These are phyloP conservation scores for Abscondita cerata DNA, from an alignment of 2,888 invertebrate species.

Conservation along the genomic window DNA sequence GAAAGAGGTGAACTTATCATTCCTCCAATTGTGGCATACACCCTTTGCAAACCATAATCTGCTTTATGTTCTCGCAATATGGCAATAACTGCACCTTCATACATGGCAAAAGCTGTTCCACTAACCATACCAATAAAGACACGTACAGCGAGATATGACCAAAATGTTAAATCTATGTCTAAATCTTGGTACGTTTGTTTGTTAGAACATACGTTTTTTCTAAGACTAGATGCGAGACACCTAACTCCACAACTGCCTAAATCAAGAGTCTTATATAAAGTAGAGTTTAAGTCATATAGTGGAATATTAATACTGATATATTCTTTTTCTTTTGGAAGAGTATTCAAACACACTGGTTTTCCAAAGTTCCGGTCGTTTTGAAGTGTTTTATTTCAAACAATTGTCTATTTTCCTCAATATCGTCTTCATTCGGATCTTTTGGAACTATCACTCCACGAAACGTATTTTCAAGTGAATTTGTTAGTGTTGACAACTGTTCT, in stretches of 20 bases:
- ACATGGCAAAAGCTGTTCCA: slow-evolving; percentile 80
- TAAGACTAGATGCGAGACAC: slow-evolving; percentile 66
- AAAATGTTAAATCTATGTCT: slow-evolving; percentile 73
- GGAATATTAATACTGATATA: slow-evolving; percentile 58
- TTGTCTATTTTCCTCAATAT: slow-evolving; percentile 43
- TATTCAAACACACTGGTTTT: slow-evolving; percentile 41
- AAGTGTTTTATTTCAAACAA: slow-evolving; percentile 41
- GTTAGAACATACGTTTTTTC: slow-evolving; percentile 68
- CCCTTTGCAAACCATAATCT: slow-evolving; percentile 78
- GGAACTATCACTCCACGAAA: slow-evolving; percentile 23
- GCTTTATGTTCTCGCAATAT: slow-evolving; percentile 77
- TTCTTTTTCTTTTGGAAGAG: slow-evolving; percentile 56
- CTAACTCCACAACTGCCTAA: slow-evolving; percentile 64
- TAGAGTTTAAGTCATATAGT: slow-evolving; percentile 56
- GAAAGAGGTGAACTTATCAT: slow-evolving; percentile 82
- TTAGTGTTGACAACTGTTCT: slow-evolving; percentile 11
- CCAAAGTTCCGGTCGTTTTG: slow-evolving; percentile 34
- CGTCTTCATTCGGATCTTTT: slow-evolving; percentile 38
- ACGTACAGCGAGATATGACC: slow-evolving; percentile 72
- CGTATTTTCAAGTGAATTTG: background rate
- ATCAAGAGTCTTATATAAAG: slow-evolving; percentile 52
- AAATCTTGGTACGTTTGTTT: slow-evolving; percentile 65
- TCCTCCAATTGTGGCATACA: slow-evolving; percentile 78
- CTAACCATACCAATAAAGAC: slow-evolving; percentile 72
- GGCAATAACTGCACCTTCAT: slow-evolving; percentile 80